Percentiles rank a stretch among this genome's conserved stretches.
phyloP scores from a whole-genome alignment of 2,113 vertebrate species.

The Butorides virescens region DNA sequence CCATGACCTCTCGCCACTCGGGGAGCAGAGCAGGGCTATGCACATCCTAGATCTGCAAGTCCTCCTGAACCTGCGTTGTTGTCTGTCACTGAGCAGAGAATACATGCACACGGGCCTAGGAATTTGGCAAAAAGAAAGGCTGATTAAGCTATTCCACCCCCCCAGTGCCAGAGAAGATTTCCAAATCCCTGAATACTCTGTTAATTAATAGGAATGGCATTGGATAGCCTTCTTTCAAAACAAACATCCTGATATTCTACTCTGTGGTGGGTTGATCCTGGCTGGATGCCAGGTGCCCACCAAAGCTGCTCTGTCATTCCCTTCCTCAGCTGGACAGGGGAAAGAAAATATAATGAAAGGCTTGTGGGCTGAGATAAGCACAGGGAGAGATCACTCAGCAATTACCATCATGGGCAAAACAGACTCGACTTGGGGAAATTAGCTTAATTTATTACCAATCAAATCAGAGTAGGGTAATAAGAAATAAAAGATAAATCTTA shows the following conservation, averaged over 20 bases:
- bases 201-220: constrained; percentile 2
- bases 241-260: neutral
- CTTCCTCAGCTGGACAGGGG: too few species aligned
- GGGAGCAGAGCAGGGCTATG: neutral
- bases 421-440: too few species aligned
- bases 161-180: neutral
- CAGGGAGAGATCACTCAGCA: too few species aligned
- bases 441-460: too few species aligned
- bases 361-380: too few species aligned
- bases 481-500: too few species aligned
- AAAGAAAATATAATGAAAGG: too few species aligned
- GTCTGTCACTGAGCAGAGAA: neutral
- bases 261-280: too few species aligned
- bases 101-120: neutral
- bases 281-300: too few species aligned
- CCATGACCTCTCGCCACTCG: neutral
- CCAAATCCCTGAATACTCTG: constrained; percentile 22
- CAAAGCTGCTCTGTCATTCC: too few species aligned
- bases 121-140: constrained; percentile 5
- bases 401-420: too few species aligned
- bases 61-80: neutral
- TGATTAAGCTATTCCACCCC: neutral
- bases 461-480: too few species aligned
- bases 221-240: neutral
- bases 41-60: neutral